A percentile compares a stretch with the other conserved stretches of the same genome.
Conservation (phyloP, 2,888 invertebrate genomes). For the Drymonia ruficornis region DNA sequence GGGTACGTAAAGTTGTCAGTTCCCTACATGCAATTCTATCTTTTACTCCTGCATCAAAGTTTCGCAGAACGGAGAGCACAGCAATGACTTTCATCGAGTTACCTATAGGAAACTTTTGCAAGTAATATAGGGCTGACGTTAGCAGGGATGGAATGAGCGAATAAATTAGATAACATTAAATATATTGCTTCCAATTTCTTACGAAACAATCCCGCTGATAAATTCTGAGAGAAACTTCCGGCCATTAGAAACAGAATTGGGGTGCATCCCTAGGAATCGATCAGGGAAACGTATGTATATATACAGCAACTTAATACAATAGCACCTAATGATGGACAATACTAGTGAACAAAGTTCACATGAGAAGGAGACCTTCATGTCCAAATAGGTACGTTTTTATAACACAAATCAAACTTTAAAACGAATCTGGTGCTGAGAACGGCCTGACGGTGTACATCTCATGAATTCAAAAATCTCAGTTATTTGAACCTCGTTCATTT, state of each 20-base stretch:
- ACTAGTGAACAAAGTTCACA: neutral
- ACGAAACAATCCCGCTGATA: conserved; percentile 30
- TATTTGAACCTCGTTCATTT: conserved; percentile 25
- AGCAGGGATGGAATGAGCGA: conserved; percentile 34
- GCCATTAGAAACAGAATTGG: conserved; percentile 20
- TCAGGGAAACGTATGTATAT: neutral
- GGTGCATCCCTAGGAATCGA: conserved; percentile 3
- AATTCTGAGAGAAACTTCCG: conserved; percentile 23
- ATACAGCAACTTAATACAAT: neutral
- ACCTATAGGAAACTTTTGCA: conserved; percentile 37
- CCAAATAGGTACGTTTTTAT: neutral
- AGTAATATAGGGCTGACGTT: conserved; percentile 36
- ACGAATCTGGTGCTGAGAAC: neutral
- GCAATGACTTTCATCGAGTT: conserved; percentile 30
- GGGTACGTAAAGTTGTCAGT: neutral
- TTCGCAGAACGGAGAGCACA: conserved; percentile 28
- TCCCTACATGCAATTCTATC: conserved; percentile 25
- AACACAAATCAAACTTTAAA: neutral
- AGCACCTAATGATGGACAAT: neutral
- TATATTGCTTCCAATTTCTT: conserved; percentile 40
- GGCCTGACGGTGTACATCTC: neutral
- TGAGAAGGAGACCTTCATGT: neutral
- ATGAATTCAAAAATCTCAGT: conserved; percentile 9
- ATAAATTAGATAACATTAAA: conserved; percentile 53
- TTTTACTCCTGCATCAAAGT: conserved; percentile 41